phyloP scores from a whole-genome alignment of 2,113 vertebrate species.

The Poicephalus meyeri region DNA sequence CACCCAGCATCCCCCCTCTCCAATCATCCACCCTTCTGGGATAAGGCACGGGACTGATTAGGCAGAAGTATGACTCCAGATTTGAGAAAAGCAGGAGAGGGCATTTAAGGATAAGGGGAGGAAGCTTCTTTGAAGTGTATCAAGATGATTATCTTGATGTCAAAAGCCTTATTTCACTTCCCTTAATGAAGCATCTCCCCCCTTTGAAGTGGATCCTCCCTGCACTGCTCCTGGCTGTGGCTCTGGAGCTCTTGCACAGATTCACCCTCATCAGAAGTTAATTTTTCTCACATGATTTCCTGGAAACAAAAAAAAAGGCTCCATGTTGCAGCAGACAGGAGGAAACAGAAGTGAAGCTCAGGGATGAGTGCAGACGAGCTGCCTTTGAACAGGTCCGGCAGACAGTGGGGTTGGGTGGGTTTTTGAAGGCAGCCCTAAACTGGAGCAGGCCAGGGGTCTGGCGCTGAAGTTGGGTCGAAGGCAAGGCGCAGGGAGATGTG shows the following conservation, averaged over 20 bases:
- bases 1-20: rapidly evolving
- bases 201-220: not conserved
- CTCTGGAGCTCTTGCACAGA: not conserved
- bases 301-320: not conserved
- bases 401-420: rapidly evolving
- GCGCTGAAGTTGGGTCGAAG: not conserved
- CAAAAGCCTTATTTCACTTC: not conserved
- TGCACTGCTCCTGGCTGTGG: rapidly evolving
- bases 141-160: constrained; percentile 2
- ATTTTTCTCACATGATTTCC: not conserved
- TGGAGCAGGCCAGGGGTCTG: rapidly evolving
- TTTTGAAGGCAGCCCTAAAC: not conserved
- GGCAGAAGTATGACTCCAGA: not conserved
- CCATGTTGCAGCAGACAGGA: not conserved
- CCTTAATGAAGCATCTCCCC: not conserved
- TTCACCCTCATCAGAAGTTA: not conserved
- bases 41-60: rapidly evolving
- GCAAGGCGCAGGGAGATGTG: not conserved
- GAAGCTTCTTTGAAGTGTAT: constrained; percentile 4
- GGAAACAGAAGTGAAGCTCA: not conserved
- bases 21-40: not conserved
- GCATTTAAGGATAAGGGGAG: not conserved
- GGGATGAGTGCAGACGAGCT: not conserved
- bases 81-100: not conserved
- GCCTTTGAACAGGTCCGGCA: not conserved